Base-by-base conservation (phyloP, 2,113 vertebrate genomes). In the Colius striatus region DNA sequence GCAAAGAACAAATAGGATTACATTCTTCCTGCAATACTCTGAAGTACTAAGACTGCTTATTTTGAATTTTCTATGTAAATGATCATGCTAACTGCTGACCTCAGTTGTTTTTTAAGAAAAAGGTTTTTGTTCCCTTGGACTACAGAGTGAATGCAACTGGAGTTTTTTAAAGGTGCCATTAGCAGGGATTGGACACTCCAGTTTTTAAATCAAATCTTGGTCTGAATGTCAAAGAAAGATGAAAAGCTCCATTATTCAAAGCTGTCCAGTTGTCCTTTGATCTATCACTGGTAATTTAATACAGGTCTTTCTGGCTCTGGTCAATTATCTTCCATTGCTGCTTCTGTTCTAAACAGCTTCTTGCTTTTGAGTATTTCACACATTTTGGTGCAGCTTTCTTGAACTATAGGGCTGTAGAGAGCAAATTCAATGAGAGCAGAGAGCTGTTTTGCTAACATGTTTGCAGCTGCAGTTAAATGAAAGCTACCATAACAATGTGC, bases 161-260 rank as follows among this genome's bases (percentile, higher is more conserved):
- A 82, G 29, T 88, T 94, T 94, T 90, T 91, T 82, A 86, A 87
- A 95, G 41, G 48, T 87, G 43, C 26, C 41, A 80, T 91, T 91
- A 92, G 61, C 45, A 85, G 5, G 10, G 38, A 90, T 80, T 62
- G 43, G 74, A 91, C 65, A 91, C 53, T 48, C 94, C 55, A 22
- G 27, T 67, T 93, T 87, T 94, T 55, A 91, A 96, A 95, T 91
- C 75, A 95, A 86, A 95, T 95, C 82, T 90, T 83, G 7, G 18
- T 89, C 76, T 81, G 55, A 80, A 63, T 67, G 61, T 90, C 55
- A 84, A 58, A 84, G 43, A 74, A 88, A 93, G 72, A 93, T 92
- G 68, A 51, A 96, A 94, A 86, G 83, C 55, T 90, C 20, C 83
- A 86, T 90, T 95, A 92, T 68, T 95, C 75, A 93, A 93, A 94